Percentiles rank a stretch among this genome's conserved stretches.
Conservation (phyloP, 2,113 vertebrate species). For the Todiramphus chloris region DNA sequence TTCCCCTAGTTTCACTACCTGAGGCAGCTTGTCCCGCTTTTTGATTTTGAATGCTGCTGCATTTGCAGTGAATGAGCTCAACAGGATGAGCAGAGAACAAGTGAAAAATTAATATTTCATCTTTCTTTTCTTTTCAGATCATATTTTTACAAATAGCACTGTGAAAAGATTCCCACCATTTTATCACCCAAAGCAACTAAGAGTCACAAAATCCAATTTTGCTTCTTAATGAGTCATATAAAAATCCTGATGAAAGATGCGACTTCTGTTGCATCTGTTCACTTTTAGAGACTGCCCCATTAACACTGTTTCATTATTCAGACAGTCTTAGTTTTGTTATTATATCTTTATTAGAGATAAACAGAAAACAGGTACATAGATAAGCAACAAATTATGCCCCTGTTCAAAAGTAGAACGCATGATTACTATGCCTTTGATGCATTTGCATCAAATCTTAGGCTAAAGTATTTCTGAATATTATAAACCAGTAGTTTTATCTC, state of each 20-base stretch:
- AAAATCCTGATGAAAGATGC: background rate
- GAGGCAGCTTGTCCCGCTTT: background rate
- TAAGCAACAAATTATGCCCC: background rate
- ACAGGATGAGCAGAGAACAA: background rate
- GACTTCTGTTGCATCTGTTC: background rate
- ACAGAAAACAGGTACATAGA: background rate
- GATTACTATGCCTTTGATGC: background rate
- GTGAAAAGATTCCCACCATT: background rate
- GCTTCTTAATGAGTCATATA: background rate
- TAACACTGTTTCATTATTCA: background rate
- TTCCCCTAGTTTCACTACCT: background rate
- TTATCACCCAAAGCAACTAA: background rate
- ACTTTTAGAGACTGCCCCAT: background rate
- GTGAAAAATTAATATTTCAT: background rate
- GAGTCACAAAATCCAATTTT: background rate
- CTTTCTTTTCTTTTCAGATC: background rate
- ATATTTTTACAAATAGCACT: background rate
- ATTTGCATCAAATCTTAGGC: background rate
- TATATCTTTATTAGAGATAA: background rate
- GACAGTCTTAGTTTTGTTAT: background rate
- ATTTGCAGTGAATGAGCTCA: background rate
- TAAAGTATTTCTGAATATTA: background rate
- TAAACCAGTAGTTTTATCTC: background rate
- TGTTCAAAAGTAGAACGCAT: background rate
- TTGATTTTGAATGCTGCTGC: background rate